Evolutionary conservation across 2,113 vertebrate genomes (phyloP).

Genomic region (Loxodonta africana): DNA sequence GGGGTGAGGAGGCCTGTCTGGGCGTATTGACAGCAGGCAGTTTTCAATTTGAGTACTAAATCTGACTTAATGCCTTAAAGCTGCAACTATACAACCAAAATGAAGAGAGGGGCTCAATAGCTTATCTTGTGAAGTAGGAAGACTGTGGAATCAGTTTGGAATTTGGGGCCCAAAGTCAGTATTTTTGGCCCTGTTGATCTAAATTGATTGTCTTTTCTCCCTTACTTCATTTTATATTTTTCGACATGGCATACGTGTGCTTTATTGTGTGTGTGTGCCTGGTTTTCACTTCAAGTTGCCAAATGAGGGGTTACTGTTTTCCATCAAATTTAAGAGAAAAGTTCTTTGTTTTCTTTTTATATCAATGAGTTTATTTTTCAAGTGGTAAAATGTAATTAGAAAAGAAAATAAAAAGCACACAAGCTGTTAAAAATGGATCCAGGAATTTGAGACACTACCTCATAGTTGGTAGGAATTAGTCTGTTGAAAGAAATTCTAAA

Average conservation of each 20-base stretch:
- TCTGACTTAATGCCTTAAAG: slow-evolving; percentile 14
- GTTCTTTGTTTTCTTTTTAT: slow-evolving; percentile 86
- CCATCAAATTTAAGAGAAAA: slow-evolving; percentile 84
- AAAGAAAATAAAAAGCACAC: slow-evolving; percentile 85
- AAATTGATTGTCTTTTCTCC: slow-evolving; percentile 59
- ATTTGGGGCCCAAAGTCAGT: slow-evolving; percentile 14
- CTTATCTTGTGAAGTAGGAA: slow-evolving; percentile 1
- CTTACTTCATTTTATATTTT: slow-evolving; percentile 59
- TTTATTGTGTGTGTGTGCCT: neutral
- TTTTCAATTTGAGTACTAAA: slow-evolving; percentile 51
- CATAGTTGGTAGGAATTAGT: slow-evolving; percentile 88
- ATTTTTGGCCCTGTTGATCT: neutral
- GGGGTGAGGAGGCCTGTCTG: slow-evolving; percentile 65
- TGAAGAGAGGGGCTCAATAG: neutral
- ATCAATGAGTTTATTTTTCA: slow-evolving; percentile 87
- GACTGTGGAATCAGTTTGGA: neutral
- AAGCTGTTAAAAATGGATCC: slow-evolving; percentile 90
- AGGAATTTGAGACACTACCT: slow-evolving; percentile 92
- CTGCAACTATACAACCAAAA: neutral
- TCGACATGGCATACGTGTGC: slow-evolving; percentile 11
- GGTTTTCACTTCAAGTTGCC: slow-evolving; percentile 70
- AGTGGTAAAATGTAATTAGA: slow-evolving; percentile 86
- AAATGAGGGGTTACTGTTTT: slow-evolving; percentile 74
- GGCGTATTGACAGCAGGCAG: slow-evolving; percentile 52
- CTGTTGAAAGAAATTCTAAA: slow-evolving; percentile 89